Percentiles rank a stretch among this genome's conserved stretches.
Conservation (phyloP, 2,113 vertebrate species). For the Casuarius casuarius region DNA sequence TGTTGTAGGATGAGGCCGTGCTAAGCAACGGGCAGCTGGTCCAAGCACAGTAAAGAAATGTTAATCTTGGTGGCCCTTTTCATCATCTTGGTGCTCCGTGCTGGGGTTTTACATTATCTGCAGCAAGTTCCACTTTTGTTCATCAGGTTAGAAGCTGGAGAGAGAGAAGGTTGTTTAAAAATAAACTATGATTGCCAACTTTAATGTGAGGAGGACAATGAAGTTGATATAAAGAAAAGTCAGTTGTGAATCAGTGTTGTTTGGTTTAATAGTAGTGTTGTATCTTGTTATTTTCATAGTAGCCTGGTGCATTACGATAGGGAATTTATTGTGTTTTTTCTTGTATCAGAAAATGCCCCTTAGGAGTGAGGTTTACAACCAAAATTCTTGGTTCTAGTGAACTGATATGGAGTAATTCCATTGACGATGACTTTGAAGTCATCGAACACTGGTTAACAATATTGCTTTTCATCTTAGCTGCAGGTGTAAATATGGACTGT, state of each 20-base stretch:
- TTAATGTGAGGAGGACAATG: background rate
- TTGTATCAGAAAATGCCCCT: background rate
- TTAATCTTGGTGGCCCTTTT: background rate
- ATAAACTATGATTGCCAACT: background rate
- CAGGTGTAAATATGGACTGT: background rate
- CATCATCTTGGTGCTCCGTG: background rate
- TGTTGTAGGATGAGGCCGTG: background rate
- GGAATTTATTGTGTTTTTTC: background rate
- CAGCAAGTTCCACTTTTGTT: background rate
- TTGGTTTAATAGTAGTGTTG: background rate
- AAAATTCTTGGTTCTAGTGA: background rate
- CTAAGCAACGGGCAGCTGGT: rapidly evolving
- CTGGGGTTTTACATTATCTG: background rate
- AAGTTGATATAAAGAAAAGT: background rate
- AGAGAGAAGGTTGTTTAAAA: background rate
- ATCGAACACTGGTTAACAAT: background rate
- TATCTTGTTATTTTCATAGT: background rate
- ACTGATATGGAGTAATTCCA: background rate
- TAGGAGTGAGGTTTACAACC: background rate
- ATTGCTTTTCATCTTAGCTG: background rate
- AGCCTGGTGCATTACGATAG: background rate
- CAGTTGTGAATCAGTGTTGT: background rate
- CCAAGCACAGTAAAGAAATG: background rate
- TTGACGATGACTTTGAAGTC: background rate
- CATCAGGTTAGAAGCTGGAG: background rate